These are phyloP conservation scores for Danio jaintianensis DNA, from an alignment of 2,797 vertebrate genomes.

Conservation along the genomic window DNA sequence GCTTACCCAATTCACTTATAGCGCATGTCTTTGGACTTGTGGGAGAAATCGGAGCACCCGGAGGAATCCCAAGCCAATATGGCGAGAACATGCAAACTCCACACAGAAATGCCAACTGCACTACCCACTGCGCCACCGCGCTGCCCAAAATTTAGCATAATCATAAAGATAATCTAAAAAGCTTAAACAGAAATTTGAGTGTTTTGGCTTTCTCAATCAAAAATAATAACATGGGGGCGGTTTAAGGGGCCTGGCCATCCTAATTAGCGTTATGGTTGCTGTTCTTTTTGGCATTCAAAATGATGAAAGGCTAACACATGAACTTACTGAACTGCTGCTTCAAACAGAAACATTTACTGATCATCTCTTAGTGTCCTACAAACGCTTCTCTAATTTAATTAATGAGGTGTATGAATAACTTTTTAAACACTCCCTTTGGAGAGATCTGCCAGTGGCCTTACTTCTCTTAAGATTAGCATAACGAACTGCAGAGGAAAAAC, in stretches of 20 bases:
- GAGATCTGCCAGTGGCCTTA: slow-evolving; percentile 1
- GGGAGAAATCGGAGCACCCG: too few species aligned
- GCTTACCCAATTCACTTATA: too few species aligned
- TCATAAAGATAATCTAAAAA: too few species aligned
- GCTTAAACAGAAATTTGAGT: too few species aligned
- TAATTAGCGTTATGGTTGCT: neutral
- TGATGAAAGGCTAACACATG: neutral
- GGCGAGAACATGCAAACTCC: too few species aligned
- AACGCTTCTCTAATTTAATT: slow-evolving; percentile 40
- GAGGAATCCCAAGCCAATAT: too few species aligned
- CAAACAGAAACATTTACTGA: slow-evolving; percentile 13
- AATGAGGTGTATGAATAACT: slow-evolving; percentile 33
- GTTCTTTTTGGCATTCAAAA: neutral
- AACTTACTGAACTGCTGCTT: neutral
- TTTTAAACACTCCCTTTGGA: slow-evolving; percentile 39
- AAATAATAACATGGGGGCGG: neutral
- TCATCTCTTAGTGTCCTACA: slow-evolving; percentile 15
- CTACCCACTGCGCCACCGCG: too few species aligned
- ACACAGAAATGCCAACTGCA: too few species aligned
- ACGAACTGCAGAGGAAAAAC: neutral
- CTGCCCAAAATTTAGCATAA: too few species aligned
- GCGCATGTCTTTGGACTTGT: too few species aligned
- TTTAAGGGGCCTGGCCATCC: neutral
- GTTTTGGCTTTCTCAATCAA: too few species aligned
- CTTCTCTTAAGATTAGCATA: neutral